phyloP scores from a whole-genome alignment of 2,113 vertebrate species.

The Podarcis raffonei region DNA sequence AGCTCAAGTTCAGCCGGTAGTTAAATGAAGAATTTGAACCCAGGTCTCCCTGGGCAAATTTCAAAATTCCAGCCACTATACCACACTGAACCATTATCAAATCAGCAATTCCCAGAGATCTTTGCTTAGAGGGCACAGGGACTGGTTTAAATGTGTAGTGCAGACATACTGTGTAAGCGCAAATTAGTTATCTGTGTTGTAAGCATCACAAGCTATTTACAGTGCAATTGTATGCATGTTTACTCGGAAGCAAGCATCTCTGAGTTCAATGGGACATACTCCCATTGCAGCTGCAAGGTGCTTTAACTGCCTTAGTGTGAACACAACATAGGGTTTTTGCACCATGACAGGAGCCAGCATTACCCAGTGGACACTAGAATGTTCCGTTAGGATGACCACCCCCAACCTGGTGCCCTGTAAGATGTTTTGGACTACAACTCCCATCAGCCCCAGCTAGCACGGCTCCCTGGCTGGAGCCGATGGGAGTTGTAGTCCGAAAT shows the following conservation, averaged over 20 bases:
- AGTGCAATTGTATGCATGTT: no score
- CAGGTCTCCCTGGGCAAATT: neutral
- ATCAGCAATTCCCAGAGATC: neutral
- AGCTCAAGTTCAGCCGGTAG: neutral
- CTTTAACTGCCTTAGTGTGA: neutral
- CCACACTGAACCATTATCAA: neutral
- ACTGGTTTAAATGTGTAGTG: neutral
- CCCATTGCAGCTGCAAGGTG: neutral
- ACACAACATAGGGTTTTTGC: neutral
- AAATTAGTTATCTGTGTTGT: neutral
- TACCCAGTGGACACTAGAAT: neutral
- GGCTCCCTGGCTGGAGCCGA: neutral
- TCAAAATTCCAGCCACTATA: no score
- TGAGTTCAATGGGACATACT: no score
- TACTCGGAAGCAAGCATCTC: no score
- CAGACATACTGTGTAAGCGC: neutral
- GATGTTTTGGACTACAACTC: neutral
- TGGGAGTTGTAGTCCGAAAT: no score
- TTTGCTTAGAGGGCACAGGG: neutral
- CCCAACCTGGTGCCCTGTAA: neutral
- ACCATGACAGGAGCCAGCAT: no score
- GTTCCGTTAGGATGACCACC: neutral
- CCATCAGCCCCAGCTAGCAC: neutral
- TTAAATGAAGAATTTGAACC: neutral
- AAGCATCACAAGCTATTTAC: neutral